Base-by-base conservation (phyloP, 2,888 invertebrate species). In the Lepidochrysops patricia region DNA sequence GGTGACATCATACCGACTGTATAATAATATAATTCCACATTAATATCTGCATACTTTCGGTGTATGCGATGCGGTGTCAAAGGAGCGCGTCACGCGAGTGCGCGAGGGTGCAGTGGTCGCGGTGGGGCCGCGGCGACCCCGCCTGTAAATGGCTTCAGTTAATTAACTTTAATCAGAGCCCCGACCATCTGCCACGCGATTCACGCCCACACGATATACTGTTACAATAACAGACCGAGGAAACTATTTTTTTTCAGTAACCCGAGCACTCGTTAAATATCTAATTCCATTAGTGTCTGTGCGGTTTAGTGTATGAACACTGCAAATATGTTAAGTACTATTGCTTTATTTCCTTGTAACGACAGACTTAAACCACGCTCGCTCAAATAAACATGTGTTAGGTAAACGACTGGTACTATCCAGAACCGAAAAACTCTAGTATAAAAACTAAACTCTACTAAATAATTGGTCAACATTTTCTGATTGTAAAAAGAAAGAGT, bases 131-230 rank as follows among this genome's bases (percentile, higher is more conserved):
- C 62, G 62, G 54, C 69, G 70, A 67, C 68, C 76, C 72, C 77
- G 74, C 76, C 81, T 77, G 80, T 80, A 83, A 85, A 88, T 82
- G 88, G 88, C 88, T 89, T 89, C 88, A 86, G 84, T 86, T 89
- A 89, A 88, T 89, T 89, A 88, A 87, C 80, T 89, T 87, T 89
- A 87, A 89, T 88, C 87, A 86, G 80, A 80, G 77, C 78, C 79
- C 71, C 76, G 76, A 77, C 80, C 87, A 89, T 87, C 84, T 89
- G 88, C 78, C 76, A 68, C 72, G 73, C 75, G 70, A 74, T 75
- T 73, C 70, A 84, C 88, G 86, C 88, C 88, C 85, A 80, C 83
- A 74, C 61, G 63, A 66, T 82, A 85, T 87, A 74, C 69, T 68
- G 77, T 86, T 87, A 83, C 86, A 73, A 72, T 70, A 73, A 69